These are phyloP conservation scores for Cancer borealis DNA, from an alignment of 2,888 invertebrate genomes.

Conservation along the genomic window DNA sequence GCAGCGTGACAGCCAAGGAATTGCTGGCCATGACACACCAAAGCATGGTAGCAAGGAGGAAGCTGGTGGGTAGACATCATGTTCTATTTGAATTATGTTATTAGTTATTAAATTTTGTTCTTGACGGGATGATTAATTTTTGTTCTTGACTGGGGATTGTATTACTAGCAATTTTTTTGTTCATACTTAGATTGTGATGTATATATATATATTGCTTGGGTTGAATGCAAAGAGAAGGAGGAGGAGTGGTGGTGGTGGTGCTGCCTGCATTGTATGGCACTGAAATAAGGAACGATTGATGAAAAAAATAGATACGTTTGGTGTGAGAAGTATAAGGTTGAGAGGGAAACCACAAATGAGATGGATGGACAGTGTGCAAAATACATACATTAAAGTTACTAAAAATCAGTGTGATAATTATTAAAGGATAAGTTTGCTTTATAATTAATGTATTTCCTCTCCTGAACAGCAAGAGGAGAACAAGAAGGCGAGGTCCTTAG, in stretches of 20 bases:
- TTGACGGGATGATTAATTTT: neutral
- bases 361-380: neutral
- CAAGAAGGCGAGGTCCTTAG: neutral
- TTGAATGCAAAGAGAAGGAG: neutral
- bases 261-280: neutral
- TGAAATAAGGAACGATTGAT: no score
- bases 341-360: neutral
- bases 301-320: neutral
- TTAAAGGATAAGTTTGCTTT: neutral
- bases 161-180: no score
- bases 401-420: no score
- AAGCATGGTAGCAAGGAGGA: slow-evolving; percentile 49
- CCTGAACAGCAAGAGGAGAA: slow-evolving; percentile 51
- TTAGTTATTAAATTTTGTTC: neutral
- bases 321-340: neutral
- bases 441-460: neutral
- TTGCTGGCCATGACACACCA: slow-evolving; percentile 69
- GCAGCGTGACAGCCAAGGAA: slow-evolving; percentile 70
- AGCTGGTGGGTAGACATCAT: slow-evolving; percentile 44
- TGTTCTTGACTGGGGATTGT: neutral
- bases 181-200: no score
- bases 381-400: no score
- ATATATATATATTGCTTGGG: neutral
- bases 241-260: neutral
- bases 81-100: neutral